phyloP scores from a whole-genome alignment of 2,888 invertebrate genomes.

The Elegia similella region DNA sequence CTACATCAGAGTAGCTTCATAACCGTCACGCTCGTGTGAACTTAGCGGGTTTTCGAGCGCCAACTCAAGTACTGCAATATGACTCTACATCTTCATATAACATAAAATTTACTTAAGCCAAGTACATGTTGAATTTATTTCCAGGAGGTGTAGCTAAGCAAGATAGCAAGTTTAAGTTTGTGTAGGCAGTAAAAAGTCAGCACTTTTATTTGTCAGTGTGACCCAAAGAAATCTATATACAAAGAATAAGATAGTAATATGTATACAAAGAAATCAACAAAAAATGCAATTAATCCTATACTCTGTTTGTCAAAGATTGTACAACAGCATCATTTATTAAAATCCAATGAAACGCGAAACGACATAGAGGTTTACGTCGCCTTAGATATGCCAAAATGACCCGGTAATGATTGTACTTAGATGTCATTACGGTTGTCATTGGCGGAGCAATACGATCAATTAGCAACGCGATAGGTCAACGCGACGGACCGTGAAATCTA shows the following conservation, averaged over 20 bases:
- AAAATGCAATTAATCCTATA: background rate
- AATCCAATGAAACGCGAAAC: background rate
- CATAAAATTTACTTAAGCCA: no score
- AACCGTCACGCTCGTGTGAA: no score
- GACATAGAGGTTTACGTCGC: background rate
- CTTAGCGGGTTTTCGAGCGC: no score
- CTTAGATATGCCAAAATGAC: background rate
- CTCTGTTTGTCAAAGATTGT: background rate
- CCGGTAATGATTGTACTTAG: background rate
- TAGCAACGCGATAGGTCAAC: conserved; percentile 24
- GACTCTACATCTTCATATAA: no score
- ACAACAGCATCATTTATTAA: background rate
- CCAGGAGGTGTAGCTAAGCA: no score
- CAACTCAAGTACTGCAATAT: no score
- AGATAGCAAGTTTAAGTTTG: no score
- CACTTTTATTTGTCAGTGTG: no score
- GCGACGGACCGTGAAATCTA: conserved; percentile 26
- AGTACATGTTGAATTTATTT: no score
- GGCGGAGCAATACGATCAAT: conserved; percentile 11
- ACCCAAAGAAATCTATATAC: no score
- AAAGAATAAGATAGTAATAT: background rate
- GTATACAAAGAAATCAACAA: background rate
- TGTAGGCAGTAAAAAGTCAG: no score
- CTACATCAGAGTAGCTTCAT: no score
- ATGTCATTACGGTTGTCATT: conserved; percentile 11